A percentile compares a stretch with the other conserved stretches of the same genome.
These are phyloP conservation scores for Ips typographus DNA, from an alignment of 1,140 invertebrate genomes.

Conservation along the genomic window DNA sequence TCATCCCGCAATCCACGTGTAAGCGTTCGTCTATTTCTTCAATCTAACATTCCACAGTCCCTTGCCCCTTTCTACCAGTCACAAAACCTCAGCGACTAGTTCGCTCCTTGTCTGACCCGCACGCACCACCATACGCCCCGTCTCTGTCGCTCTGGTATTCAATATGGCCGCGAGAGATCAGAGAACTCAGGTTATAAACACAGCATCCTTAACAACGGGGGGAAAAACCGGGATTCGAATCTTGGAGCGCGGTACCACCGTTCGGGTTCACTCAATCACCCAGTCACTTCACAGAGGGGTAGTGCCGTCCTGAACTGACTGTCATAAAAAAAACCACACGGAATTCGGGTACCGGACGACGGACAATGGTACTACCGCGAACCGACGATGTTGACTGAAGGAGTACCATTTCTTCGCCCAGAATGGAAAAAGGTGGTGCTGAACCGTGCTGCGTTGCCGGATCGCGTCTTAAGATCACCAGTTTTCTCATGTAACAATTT, in stretches of 20 bases:
- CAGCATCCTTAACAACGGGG: conserved; percentile 35
- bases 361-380: conserved; percentile 4
- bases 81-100: conserved; percentile 39
- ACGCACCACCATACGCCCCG: conserved; percentile 36
- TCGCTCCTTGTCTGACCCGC: conserved; percentile 42
- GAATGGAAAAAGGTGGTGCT: conserved; percentile 22
- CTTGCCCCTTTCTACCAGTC: conserved; percentile 45
- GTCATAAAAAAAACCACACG: too few relatives aligned
- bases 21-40: conserved; percentile 26
- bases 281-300: background rate
- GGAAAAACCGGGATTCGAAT: background rate
- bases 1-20: conserved; percentile 12
- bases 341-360: too few relatives aligned
- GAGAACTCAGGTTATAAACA: conserved; percentile 37
- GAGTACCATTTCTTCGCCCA: conserved; percentile 31
- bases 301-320: too few relatives aligned
- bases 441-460: background rate
- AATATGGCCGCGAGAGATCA: conserved; percentile 50
- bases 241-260: background rate
- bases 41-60: conserved; percentile 51
- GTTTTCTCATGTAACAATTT: too few relatives aligned
- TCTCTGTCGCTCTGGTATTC: conserved; percentile 55
- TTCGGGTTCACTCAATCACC: background rate
- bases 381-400: conserved; percentile 29
- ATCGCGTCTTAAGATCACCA: background rate